phyloP scores from a whole-genome alignment of 2,888 invertebrate species.

The Julus scanicus region DNA sequence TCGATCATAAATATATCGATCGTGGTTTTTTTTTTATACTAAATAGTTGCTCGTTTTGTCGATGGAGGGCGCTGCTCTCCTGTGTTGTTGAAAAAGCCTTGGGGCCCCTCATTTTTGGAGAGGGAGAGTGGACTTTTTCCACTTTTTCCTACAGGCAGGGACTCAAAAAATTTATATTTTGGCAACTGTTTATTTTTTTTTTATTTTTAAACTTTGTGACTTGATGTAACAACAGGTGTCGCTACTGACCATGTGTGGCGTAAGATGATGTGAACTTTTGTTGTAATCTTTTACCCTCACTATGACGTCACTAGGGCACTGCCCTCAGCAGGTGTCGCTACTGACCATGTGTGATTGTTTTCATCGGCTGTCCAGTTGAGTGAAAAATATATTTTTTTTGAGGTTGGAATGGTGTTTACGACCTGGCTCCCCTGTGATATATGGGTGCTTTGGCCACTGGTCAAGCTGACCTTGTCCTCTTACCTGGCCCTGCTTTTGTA shows the following conservation, averaged over 20 bases:
- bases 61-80: not conserved
- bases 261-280: no score
- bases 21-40: not conserved
- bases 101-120: not conserved
- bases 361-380: not conserved
- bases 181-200: no score
- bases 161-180: no score
- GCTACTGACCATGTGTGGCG: no score
- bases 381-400: not conserved
- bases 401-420: not conserved
- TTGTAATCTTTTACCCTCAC: no score
- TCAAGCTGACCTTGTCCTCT: conserved; percentile 37
- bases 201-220: no score
- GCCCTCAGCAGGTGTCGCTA: conserved; percentile 35
- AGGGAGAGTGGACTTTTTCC: not conserved
- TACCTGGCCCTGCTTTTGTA: not conserved
- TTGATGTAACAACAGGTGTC: no score
- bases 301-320: not conserved
- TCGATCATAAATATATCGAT: not conserved
- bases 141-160: no score
- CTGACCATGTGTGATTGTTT: conserved; percentile 3
- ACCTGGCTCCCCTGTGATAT: not conserved
- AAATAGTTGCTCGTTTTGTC: not conserved
- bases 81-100: not conserved
- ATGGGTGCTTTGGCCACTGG: conserved; percentile 7